Conservation (phyloP, 2,888 invertebrate species). For the Cantharis rustica region DNA sequence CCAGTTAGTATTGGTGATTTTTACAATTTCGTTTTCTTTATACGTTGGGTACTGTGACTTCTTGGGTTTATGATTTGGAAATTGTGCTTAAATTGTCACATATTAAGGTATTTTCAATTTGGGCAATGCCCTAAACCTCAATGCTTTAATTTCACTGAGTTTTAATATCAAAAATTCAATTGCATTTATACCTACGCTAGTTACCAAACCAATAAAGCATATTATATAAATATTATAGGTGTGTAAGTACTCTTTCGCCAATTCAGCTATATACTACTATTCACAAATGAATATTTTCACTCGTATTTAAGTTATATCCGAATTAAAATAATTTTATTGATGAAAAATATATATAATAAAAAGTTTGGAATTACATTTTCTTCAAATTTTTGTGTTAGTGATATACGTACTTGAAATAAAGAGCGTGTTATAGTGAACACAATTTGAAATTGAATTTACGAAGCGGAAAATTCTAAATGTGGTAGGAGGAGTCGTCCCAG, state of each 20-base stretch:
- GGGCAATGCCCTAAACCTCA: neutral
- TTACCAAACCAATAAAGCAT: no score
- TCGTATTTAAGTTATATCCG: neutral
- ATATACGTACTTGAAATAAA: neutral
- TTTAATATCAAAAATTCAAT: neutral
- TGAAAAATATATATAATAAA: neutral
- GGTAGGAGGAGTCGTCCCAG: slow-evolving; percentile 4
- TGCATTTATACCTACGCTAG: no score
- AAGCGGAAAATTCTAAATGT: slow-evolving; percentile 16
- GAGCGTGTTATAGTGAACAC: slow-evolving; percentile 9
- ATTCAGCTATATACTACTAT: no score
- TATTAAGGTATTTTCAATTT: neutral
- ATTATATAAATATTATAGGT: no score
- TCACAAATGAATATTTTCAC: no score
- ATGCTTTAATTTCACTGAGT: neutral
- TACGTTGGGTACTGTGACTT: neutral
- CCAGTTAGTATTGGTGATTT: neutral
- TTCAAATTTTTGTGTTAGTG: neutral
- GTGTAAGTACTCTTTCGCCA: no score
- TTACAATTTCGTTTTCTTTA: neutral
- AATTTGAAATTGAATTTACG: slow-evolving; percentile 18
- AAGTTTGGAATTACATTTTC: neutral
- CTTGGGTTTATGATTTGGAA: neutral
- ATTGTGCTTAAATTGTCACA: neutral
- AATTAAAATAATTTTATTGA: neutral